phyloP scores from a whole-genome alignment of 2,113 vertebrate genomes.

The Myrmecobius fasciatus region DNA sequence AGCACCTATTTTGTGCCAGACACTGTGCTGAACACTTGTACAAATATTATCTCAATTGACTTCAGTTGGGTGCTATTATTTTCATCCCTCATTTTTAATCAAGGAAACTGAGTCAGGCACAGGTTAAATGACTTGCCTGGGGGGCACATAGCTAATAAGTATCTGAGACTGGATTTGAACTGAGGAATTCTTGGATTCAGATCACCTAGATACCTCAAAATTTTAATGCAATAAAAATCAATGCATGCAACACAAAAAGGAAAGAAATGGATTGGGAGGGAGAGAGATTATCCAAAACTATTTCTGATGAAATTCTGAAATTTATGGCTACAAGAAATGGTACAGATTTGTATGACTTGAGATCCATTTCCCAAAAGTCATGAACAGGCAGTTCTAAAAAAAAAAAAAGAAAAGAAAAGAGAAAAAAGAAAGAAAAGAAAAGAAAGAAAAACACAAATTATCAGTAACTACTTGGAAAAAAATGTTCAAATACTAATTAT shows the following conservation, averaged over 20 bases:
- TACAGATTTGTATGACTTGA: not conserved
- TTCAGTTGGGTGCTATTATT: not conserved
- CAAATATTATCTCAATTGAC: not conserved
- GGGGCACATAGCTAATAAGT: not conserved
- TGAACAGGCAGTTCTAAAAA: not conserved
- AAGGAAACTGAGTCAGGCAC: not conserved
- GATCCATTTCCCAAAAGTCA: not conserved
- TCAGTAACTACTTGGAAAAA: not conserved
- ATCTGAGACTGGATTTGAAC: not conserved
- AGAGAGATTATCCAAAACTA: not conserved
- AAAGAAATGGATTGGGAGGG: not conserved
- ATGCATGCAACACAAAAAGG: not conserved
- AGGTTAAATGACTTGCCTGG: not conserved
- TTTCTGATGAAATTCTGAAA: not conserved
- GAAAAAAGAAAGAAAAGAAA: too few species aligned
- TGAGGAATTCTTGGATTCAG: not conserved
- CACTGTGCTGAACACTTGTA: not conserved
- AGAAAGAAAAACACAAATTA: not conserved
- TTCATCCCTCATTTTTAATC: not conserved
- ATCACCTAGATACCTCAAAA: not conserved
- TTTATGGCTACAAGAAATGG: not conserved
- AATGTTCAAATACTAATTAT: not conserved
- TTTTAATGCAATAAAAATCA: not conserved
- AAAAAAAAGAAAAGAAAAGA: not conserved
- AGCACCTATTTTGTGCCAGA: not conserved